Base-by-base conservation (phyloP, 2,888 invertebrate species). In the Autographa gamma region DNA sequence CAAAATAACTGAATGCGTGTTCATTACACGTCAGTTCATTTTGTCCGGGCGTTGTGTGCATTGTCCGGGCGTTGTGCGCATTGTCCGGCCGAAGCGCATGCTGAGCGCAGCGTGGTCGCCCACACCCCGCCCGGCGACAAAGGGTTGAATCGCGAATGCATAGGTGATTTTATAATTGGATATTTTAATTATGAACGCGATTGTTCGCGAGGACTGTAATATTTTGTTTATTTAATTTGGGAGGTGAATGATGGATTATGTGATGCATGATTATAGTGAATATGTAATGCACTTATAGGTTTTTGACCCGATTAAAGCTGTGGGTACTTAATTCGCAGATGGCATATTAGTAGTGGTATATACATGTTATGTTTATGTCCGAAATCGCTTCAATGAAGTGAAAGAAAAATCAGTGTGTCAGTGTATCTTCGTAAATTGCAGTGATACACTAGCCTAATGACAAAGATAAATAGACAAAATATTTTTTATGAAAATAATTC, bases 71-170 rank as follows among this genome's bases (percentile, higher is more conserved):
- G 56, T 73, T 63, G 66, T 60, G 34, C 8, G 72, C 63, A 72
- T 80, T 83, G 83, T 76, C 79, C 82, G 69, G 74, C 31, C 25
- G 78, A 82, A 83, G 85, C 88, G 83, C 92, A 87, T 81, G 89
- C 91, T 87, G 92, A 48, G 92, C 91, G 62, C 92, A 77, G 86
- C 87, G 86, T 14, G 32, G 52, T 83, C 86, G 83, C 86, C 84
- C 80, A 88, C 92, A 88, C 92, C 89, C 89, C 85, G 87, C 61
- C 63, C 31, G 63, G 48, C 72, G 63, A 81, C 79, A 81, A 82
- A 82, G 82, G 82, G 82, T 87, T 83, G 69, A 75, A 74, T 68
- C 67, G 69, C 52, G 67, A 63, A 74, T 83, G 76, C 83, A 80
- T 84, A 71, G 66, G 66, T 70, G 71, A 77, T 65, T 75, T 75